Evolutionary conservation across 2,113 vertebrate genomes (phyloP).

Genomic region (Riparia riparia): DNA sequence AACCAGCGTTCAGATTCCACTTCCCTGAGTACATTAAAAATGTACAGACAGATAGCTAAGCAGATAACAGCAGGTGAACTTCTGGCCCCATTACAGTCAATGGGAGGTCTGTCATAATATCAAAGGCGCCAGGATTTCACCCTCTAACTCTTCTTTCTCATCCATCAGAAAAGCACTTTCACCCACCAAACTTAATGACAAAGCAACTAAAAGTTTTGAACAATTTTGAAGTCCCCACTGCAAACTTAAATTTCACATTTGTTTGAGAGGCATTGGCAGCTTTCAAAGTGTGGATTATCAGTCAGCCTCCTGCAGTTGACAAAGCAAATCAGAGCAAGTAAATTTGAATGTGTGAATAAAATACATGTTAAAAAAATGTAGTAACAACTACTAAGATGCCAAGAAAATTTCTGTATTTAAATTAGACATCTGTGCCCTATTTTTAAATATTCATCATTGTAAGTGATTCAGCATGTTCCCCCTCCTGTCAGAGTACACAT

Average conservation of each 20-base stretch:
- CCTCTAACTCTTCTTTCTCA: conserved; percentile 34
- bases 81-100: conserved; percentile 55
- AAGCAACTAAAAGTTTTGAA: conserved; percentile 50
- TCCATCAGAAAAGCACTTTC: conserved; percentile 30
- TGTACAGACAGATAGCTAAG: conserved; percentile 59
- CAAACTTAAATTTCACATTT: conserved; percentile 45
- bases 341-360: conserved; percentile 81
- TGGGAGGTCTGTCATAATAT: conserved; percentile 56
- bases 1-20: conserved; percentile 31
- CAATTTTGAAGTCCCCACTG: conserved; percentile 20
- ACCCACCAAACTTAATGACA: conserved; percentile 36
- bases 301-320: conserved; percentile 75
- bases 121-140: conserved; percentile 53
- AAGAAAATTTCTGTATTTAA: conserved; percentile 81
- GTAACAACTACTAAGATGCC: conserved; percentile 80
- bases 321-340: conserved; percentile 74
- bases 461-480: conserved; percentile 75
- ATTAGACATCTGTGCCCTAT: conserved; percentile 82
- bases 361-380: conserved; percentile 76
- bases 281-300: conserved; percentile 57
- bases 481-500: conserved; percentile 69
- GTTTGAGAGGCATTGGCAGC: conserved; percentile 49
- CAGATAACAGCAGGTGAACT: conserved; percentile 66
- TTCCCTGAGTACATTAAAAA: conserved; percentile 61
- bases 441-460: conserved; percentile 77